Base-by-base conservation (phyloP, 1,140 invertebrate genomes). In the Stegodyphus mimosarum region DNA sequence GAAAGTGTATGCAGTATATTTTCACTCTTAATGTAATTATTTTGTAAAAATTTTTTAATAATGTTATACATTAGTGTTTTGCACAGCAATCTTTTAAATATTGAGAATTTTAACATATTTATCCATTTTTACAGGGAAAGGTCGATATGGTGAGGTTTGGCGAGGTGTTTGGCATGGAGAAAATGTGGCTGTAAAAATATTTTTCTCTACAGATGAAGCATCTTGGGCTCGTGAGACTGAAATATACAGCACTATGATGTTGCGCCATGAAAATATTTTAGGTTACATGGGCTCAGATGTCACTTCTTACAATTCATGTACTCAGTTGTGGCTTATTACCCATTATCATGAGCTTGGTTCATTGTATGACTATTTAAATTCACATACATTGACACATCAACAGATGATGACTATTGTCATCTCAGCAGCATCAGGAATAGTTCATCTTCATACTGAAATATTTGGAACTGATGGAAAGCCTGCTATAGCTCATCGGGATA, bases 301-400 rank as follows among this genome's bases (percentile, higher is more conserved):
- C 93, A 97, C 90, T 6, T 91, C 91, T 81, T 88, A 88, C 75
- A 90, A 90, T 7, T 90, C 90, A 0, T 95, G 95, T 89, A 97
- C 96, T 6, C 96, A 97, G 89, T 91, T 97, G 5, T 97, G 95
- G 95, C 91, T 97, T 6, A 94, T 98, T 15, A 97, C 97, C 0
- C 96, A 98, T 90, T 98, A 97, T 90, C 97, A 98, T 91, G 94
- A 95, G 5, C 92, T 95, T 88, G 97, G 98, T 6, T 98, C 97
- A 7, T 92, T 99, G 11, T 97, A 96, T 90, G 96, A 99, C 92
- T 95, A 97, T 91, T 91, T 98, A 52, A 95, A 94, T 89, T 90
- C 93, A 0, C 94, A 93, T 7, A 93, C 94, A 2, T 90, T 98
- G 7, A 94, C 93, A 70, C 93, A 94, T 85, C 92, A 94, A 87